Percentiles rank a stretch among this genome's conserved stretches.
phyloP scores from a whole-genome alignment of 2,113 vertebrate species.

The Perccottus glenii region DNA sequence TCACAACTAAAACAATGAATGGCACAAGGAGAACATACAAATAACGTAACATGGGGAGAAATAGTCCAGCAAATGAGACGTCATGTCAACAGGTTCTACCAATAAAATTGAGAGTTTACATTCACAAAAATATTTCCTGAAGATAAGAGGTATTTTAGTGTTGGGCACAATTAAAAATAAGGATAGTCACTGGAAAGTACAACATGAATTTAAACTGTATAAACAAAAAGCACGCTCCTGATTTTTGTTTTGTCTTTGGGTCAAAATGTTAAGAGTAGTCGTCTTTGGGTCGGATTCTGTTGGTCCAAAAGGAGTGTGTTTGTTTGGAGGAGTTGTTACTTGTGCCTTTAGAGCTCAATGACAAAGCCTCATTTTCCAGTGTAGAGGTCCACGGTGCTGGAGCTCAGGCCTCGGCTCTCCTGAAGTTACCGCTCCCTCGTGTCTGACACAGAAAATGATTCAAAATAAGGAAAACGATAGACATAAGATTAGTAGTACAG shows the following conservation, averaged over 20 bases:
- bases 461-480: neutral
- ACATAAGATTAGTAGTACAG: fast-evolving
- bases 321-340: neutral
- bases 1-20: constrained; percentile 31
- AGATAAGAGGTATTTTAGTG: constrained; percentile 33
- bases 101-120: constrained; percentile 43
- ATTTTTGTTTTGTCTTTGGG: neutral
- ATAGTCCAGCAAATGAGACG: constrained; percentile 5
- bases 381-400: constrained; percentile 81
- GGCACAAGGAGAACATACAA: constrained; percentile 51
- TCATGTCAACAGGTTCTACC: constrained; percentile 26
- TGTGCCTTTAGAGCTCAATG: neutral
- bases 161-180: constrained; percentile 6
- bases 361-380: constrained; percentile 64
- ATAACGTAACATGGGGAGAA: constrained; percentile 10
- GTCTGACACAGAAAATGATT: constrained; percentile 48
- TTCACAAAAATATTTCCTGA: constrained; percentile 25
- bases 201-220: neutral
- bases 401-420: constrained; percentile 80
- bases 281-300: neutral
- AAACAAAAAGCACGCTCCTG: neutral
- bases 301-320: neutral
- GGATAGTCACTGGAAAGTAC: neutral
- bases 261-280: neutral
- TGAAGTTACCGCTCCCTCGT: constrained; percentile 54